phyloP scores from a whole-genome alignment of 2,797 vertebrate species.

The Enteromius unitaeniatus region DNA sequence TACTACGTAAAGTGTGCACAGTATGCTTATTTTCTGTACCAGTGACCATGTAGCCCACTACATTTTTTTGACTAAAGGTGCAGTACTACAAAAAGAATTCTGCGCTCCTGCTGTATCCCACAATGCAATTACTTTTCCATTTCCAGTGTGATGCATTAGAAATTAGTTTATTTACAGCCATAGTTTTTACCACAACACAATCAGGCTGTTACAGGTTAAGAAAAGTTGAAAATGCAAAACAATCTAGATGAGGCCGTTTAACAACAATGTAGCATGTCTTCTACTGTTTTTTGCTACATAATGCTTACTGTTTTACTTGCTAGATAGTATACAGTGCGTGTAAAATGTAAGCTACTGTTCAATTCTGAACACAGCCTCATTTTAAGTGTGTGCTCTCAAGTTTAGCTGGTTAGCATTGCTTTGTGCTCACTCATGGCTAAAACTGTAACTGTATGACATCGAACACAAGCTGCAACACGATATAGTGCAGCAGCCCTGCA shows the following conservation, averaged over 20 bases:
- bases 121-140: not conserved
- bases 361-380: constrained; percentile 22
- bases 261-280: not conserved
- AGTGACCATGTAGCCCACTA: not conserved
- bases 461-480: constrained; percentile 52
- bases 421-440: constrained; percentile 46
- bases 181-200: not conserved
- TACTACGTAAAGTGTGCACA: not conserved
- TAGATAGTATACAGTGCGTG: not conserved
- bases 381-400: constrained; percentile 46
- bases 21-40: not conserved
- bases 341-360: not conserved
- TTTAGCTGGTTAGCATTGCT: constrained; percentile 53
- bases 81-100: not conserved
- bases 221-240: constrained; percentile 11
- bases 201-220: not conserved
- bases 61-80: not conserved
- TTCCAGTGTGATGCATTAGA: not conserved
- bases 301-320: not conserved
- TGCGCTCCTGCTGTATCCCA: not conserved
- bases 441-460: constrained; percentile 55
- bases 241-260: not conserved
- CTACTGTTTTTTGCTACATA: not conserved
- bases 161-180: not conserved
- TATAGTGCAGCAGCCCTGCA: constrained; percentile 37